Percentiles rank a stretch among this genome's conserved stretches.
Evolutionary conservation across 2,797 vertebrate genomes (phyloP).

Genomic region (Danio kyathit): DNA sequence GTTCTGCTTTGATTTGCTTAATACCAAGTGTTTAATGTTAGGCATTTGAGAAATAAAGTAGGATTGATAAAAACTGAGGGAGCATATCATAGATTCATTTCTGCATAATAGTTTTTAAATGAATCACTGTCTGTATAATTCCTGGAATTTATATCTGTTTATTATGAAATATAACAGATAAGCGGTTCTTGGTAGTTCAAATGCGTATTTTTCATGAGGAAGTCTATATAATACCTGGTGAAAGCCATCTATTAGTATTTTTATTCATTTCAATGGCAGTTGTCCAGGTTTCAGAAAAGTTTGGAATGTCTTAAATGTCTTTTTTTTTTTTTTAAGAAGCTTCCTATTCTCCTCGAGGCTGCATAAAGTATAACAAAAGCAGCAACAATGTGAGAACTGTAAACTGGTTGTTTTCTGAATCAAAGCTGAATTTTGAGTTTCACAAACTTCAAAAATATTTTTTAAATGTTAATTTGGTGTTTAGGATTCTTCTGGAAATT

Average conservation of each 20-base stretch:
- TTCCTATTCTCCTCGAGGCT: no score
- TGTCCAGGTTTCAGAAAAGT: no score
- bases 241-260: neutral
- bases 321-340: no score
- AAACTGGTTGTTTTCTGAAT: no score
- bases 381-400: no score
- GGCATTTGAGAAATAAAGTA: slow-evolving; percentile 20
- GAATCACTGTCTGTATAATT: slow-evolving; percentile 5
- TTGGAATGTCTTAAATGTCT: no score
- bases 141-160: slow-evolving; percentile 16
- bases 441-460: no score
- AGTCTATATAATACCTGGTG: neutral
- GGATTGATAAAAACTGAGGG: slow-evolving; percentile 17
- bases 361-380: no score
- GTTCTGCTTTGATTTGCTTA: slow-evolving; percentile 11
- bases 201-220: neutral
- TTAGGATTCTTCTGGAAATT: no score
- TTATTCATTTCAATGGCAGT: neutral
- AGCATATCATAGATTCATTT: slow-evolving; percentile 17
- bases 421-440: no score
- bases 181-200: neutral
- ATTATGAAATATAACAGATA: neutral
- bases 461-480: no score
- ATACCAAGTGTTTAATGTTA: slow-evolving; percentile 1
- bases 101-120: slow-evolving; percentile 12